Base-by-base conservation (phyloP, 1,140 invertebrate species). In the Melitaea cinxia region DNA sequence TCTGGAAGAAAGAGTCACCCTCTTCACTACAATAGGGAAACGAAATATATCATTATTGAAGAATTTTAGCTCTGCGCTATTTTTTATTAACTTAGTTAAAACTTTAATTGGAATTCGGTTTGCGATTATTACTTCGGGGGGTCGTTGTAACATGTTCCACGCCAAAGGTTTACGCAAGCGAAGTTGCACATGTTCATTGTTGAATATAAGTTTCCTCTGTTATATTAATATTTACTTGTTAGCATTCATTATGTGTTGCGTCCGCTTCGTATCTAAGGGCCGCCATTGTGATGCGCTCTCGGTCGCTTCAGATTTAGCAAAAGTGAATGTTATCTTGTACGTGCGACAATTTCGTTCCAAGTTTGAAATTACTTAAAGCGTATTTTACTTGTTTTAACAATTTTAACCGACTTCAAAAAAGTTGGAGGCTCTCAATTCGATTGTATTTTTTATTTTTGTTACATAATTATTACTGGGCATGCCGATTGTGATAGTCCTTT, bases 301-400 rank as follows among this genome's bases (percentile, higher is more conserved):
- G n/a, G 53, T 56, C n/a, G 19, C 53, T 15, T 10, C 23, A 57
- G 55, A 57, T 57, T 57, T 57, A 45, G 55, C 55, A 19, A 56
- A 42, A 56, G 54, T 21, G 54, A 56, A 56, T 56, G 35, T 56
- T 39, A 56, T 57, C 55, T 45, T 57, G 37, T 57, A 45, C 55
- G 55, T 57, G 55, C 30, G 56, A 58, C 26, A 58, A 58, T 58
- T 58, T 49, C 26, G 9, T 58, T 7, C 15, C 3, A 24, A 47
- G 0, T 7, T 47, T 47, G 10, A 24, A 23, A 12, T 45, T 4
- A 6, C 19, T 45, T n/a, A n/a, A 37, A n/a, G 5, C 10, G n/a
- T 37, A 12, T 37, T 15, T 15, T 14, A 4, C 35, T 37, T 12
- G 30, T n/a, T n/a, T n/a, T n/a, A n/a, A n/a, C n/a, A n/a, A n/a